Evolutionary conservation across 2,797 vertebrate genomes (phyloP).

Genomic region (Mus caroli): DNA sequence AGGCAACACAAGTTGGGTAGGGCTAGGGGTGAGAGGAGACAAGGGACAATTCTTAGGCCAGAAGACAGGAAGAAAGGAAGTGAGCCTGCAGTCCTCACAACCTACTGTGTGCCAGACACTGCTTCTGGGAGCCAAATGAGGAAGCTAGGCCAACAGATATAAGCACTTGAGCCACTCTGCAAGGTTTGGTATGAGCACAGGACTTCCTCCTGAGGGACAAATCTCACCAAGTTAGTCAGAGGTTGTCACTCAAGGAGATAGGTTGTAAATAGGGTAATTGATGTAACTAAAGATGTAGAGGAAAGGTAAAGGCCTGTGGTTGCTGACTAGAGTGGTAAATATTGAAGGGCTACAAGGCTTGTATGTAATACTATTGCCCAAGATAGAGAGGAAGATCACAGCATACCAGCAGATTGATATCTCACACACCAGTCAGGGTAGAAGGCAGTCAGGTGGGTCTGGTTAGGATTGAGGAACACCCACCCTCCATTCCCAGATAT

Average conservation of each 20-base stretch:
- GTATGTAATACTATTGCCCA: background rate
- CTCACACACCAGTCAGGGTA: background rate
- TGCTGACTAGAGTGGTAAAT: background rate
- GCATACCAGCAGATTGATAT: background rate
- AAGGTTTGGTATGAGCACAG: background rate
- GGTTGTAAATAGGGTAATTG: background rate
- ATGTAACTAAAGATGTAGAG: background rate
- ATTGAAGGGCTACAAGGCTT: too few species aligned
- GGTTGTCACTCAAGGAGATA: background rate
- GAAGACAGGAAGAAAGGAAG: slow-evolving; percentile 33
- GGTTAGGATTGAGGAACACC: background rate
- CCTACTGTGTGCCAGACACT: background rate
- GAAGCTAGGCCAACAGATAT: background rate
- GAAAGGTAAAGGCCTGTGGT: background rate
- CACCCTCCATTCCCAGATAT: rapidly evolving
- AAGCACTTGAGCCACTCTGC: background rate
- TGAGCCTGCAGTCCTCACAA: background rate
- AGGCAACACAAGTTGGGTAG: background rate
- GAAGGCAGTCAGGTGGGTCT: background rate
- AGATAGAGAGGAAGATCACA: background rate
- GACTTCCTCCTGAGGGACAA: background rate
- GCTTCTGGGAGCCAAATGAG: background rate
- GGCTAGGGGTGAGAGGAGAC: background rate
- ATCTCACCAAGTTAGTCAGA: background rate
- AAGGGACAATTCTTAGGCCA: background rate